Evolutionary conservation across 2,888 invertebrate genomes (phyloP).

Genomic region (Ditylenchus weischeri): DNA sequence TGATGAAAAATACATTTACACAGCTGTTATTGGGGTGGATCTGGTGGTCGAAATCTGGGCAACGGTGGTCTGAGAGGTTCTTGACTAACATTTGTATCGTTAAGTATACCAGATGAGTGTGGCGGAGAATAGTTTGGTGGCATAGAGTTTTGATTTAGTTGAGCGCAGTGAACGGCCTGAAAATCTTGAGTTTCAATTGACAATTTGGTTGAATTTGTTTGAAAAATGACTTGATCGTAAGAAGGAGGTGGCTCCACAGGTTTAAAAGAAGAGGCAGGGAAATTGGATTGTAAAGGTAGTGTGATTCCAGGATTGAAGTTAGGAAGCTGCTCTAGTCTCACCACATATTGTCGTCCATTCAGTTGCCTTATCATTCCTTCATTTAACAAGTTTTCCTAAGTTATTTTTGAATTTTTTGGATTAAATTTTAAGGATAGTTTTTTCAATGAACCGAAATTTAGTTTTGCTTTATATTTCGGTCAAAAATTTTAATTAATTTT

Average conservation of each 20-base stretch:
- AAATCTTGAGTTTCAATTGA: too few relatives aligned
- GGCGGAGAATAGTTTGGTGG: constrained; percentile 4
- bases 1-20: too few relatives aligned
- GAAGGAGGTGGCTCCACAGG: constrained; percentile 40
- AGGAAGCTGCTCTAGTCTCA: constrained; percentile 35
- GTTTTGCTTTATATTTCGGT: too few relatives aligned
- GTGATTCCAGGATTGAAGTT: constrained; percentile 31
- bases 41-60: constrained; percentile 1
- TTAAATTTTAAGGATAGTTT: too few relatives aligned
- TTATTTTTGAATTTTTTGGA: neutral
- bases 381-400: constrained; percentile 28
- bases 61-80: neutral
- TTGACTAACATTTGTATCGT: neutral
- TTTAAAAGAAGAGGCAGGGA: constrained; percentile 20
- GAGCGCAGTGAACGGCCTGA: too few relatives aligned
- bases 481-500: too few relatives aligned
- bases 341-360: constrained; percentile 21
- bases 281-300: neutral
- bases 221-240: constrained; percentile 42
- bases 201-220: neutral
- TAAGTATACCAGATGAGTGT: neutral
- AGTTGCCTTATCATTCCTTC: constrained; percentile 14
- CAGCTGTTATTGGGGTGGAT: neutral
- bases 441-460: too few relatives aligned
- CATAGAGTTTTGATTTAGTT: too few relatives aligned